Base-by-base conservation (phyloP, 2,797 vertebrate genomes). In the Fistularia commersonii region DNA sequence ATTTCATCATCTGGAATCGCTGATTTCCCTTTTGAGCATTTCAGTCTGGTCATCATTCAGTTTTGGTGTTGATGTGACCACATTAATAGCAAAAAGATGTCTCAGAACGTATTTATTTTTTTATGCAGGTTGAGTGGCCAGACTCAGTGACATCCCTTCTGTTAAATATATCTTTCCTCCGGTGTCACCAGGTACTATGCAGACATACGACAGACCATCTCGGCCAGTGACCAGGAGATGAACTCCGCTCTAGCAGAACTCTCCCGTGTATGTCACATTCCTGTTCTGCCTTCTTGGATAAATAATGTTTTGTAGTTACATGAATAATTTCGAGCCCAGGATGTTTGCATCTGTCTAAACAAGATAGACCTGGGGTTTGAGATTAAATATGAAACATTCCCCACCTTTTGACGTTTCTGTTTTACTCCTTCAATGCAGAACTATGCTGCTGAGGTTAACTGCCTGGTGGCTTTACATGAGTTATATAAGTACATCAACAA, bases 401-500 rank as follows among this genome's bases (percentile, higher is more conserved):
- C 8, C 32, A 48, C 66, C 59, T 65, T 14, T 38, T n/a, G 55
- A 59, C 1, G 13, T 32, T 76, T 35, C 73, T 6, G 44, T 11
- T 52, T 35, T 72, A 6, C 68, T 69, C 58, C 41, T 56, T 40
- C 12, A 3, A 40, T 47, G 66, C 74, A 99, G 96, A 98, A 97
- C 88, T 94, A 92, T 70, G 92, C 95, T 41, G 93, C 93, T 54
- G 96, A 97, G 81, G 94, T 98, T 32, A 98, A 98, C 86, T 94
- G 92, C 14, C 85, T 95, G 9, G 95, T 98, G 81, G 96, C 95
- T 74, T 81, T 99, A 33, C 93, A 98, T 5, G 96, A 99, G 74
- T 84, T 99, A 75, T 98, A 99, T 90, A 99, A 97, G 85, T 98
- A 99, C 84, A 98, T 98, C 90, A 99, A 98, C 90, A 98, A 98